Evolutionary conservation across 2,797 vertebrate species (phyloP).

Genomic region (Sebastolobus alascanus): DNA sequence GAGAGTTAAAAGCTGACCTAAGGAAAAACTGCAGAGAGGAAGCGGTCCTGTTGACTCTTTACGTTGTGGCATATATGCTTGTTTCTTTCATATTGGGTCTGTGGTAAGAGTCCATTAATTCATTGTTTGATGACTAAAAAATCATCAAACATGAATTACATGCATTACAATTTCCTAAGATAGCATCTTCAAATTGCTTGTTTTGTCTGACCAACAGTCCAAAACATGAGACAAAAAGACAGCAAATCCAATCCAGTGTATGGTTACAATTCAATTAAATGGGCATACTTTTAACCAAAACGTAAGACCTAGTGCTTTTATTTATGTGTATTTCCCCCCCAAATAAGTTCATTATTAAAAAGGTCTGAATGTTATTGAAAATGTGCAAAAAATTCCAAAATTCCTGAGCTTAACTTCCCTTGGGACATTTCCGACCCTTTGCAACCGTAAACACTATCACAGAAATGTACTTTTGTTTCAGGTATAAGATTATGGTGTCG

Average conservation of each 20-base stretch:
- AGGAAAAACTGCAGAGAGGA: neutral
- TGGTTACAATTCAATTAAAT: neutral
- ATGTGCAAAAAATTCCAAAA: neutral
- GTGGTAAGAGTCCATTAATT: neutral
- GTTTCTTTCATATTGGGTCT: neutral
- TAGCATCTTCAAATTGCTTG: neutral
- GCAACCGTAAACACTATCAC: neutral
- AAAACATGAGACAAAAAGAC: neutral
- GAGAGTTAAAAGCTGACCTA: slow-evolving; percentile 41
- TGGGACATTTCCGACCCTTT: neutral
- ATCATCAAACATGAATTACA: too few species aligned
- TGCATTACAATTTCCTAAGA: too few species aligned
- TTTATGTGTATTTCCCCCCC: neutral
- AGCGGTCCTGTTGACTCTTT: neutral
- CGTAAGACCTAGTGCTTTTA: neutral
- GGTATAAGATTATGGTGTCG: neutral
- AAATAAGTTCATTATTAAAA: neutral
- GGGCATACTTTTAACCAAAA: neutral
- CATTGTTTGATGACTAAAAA: neutral
- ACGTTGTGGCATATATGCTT: too few species aligned
- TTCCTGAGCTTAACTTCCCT: neutral
- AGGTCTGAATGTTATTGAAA: neutral
- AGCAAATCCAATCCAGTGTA: neutral
- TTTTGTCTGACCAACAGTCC: neutral
- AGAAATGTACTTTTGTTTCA: neutral